phyloP scores from a whole-genome alignment of 1,140 invertebrate genomes.

The Ericerus pela region DNA sequence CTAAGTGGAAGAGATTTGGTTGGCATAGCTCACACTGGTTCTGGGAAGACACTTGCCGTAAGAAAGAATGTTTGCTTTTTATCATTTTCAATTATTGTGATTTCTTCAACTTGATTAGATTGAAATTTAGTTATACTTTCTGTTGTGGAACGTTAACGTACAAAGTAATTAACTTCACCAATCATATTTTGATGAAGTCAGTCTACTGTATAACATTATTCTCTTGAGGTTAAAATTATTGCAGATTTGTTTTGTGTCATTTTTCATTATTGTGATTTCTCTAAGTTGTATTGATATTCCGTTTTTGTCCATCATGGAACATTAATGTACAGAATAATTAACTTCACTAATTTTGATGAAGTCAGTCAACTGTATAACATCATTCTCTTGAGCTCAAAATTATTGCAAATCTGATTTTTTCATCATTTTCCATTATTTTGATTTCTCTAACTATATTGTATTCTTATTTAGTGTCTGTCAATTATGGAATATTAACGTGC shows the following conservation, averaged over 20 bases:
- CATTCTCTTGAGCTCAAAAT: no score
- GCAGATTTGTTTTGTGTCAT: neutral
- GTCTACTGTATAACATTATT: neutral
- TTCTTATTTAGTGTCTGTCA: no score
- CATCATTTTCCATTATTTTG: no score
- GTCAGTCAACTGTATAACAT: no score
- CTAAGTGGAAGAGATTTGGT: conserved; percentile 83
- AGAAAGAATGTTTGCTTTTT: conserved; percentile 19
- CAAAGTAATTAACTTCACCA: conserved; percentile 1
- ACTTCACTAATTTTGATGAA: no score
- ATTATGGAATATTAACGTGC: no score
- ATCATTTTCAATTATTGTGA: no score
- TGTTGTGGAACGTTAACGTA: neutral
- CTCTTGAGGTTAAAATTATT: neutral
- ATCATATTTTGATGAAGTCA: neutral
- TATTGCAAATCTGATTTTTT: no score
- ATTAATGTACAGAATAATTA: no score
- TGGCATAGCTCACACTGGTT: conserved; percentile 91
- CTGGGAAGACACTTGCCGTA: conserved; percentile 73
- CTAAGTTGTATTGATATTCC: neutral
- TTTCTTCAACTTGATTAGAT: neutral
- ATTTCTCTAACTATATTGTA: neutral
- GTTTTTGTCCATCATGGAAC: no score
- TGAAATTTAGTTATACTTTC: neutral
- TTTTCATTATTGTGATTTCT: neutral